These are phyloP conservation scores for Heterotis niloticus DNA, from an alignment of 2,113 vertebrate genomes.

Conservation along the genomic window DNA sequence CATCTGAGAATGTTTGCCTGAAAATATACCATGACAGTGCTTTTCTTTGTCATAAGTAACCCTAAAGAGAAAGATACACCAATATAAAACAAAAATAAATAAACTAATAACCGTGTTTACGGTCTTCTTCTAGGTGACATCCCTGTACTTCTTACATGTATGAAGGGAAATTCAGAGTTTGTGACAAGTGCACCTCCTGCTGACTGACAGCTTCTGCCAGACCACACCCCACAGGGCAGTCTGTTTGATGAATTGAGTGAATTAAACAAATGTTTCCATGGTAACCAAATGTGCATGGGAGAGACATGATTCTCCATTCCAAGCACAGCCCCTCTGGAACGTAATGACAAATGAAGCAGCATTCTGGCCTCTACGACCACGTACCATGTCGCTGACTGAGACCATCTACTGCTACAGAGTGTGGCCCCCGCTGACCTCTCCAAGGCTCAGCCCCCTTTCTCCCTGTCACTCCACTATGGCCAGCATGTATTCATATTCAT, in stretches of 20 bases:
- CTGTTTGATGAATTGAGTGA: neutral
- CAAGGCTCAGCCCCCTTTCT: neutral
- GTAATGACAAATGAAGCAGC: constrained; percentile 3
- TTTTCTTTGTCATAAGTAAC: neutral
- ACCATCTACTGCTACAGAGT: neutral
- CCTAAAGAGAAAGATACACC: neutral
- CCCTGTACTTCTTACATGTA: neutral
- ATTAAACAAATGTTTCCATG: neutral
- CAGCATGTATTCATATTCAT: neutral
- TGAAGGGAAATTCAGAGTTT: neutral
- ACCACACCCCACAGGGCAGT: neutral
- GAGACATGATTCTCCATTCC: neutral
- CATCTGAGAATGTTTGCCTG: neutral
- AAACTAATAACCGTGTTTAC: neutral
- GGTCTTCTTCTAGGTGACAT: neutral
- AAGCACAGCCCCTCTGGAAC: neutral
- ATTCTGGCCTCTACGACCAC: neutral
- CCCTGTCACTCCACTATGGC: neutral
- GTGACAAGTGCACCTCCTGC: neutral
- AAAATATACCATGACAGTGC: neutral
- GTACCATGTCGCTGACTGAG: neutral
- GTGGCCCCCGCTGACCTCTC: neutral
- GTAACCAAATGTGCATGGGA: neutral
- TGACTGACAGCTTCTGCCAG: neutral
- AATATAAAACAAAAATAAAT: neutral